Evolutionary conservation across 2,797 vertebrate genomes (phyloP).

Genomic region (Fundulus diaphanus): DNA sequence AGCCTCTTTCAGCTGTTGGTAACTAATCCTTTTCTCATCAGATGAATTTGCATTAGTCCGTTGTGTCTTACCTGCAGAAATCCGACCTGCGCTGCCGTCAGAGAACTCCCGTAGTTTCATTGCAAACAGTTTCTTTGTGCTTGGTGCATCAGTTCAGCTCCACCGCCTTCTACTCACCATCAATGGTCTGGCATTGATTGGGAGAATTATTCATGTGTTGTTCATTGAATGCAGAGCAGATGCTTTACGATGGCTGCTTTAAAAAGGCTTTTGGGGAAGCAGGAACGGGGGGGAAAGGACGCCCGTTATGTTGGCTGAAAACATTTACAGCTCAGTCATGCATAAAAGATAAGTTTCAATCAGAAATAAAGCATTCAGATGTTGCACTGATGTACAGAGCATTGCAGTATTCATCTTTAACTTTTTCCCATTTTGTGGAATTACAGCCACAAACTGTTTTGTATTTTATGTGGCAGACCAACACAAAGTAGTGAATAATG

Average conservation of each 20-base stretch:
- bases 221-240: slow-evolving; percentile 20
- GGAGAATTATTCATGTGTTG: slow-evolving; percentile 49
- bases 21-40: slow-evolving; percentile 21
- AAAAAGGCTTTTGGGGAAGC: not conserved
- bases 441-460: not conserved
- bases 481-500: not conserved
- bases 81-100: slow-evolving; percentile 9
- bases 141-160: slow-evolving; percentile 42
- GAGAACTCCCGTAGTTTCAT: slow-evolving; percentile 37
- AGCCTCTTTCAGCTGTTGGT: slow-evolving; percentile 2
- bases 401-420: not conserved
- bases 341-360: not conserved
- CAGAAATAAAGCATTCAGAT: not conserved
- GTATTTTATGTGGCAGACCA: not conserved
- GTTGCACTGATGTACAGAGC: not conserved
- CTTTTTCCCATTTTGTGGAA: not conserved
- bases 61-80: slow-evolving; percentile 14
- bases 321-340: not conserved
- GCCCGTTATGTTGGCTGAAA: slow-evolving; percentile 5
- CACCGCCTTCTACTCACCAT: slow-evolving; percentile 36
- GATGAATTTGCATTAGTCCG: slow-evolving; percentile 8
- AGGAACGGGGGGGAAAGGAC: not conserved
- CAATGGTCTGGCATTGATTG: slow-evolving; percentile 50
- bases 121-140: slow-evolving; percentile 46
- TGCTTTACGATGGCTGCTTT: slow-evolving; percentile 13